These are phyloP conservation scores for Rhinella marina DNA, from an alignment of 2,797 vertebrate species.

Conservation along the genomic window DNA sequence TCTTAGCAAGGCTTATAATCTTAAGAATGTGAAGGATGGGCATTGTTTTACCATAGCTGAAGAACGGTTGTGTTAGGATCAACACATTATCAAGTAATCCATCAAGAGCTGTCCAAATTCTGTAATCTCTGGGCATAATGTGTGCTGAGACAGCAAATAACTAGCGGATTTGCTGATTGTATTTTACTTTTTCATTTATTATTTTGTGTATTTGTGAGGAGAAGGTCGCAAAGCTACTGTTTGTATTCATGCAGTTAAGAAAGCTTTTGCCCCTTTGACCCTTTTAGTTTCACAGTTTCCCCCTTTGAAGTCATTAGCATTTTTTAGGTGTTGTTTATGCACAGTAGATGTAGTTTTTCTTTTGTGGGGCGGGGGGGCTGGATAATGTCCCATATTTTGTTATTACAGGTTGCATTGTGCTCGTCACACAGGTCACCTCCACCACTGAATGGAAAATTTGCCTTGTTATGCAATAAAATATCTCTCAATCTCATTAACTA, in stretches of 20 bases:
- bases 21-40: background rate
- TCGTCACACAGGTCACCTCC: too few species aligned
- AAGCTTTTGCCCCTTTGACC: background rate
- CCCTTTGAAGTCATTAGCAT: background rate
- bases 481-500: too few species aligned
- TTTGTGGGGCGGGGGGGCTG: too few species aligned
- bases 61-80: conserved; percentile 6
- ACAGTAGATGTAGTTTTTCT: too few species aligned
- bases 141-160: conserved; percentile 22
- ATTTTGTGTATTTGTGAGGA: background rate
- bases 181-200: background rate
- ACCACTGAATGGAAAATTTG: too few species aligned
- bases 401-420: too few species aligned
- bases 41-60: background rate
- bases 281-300: background rate
- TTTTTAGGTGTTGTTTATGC: background rate
- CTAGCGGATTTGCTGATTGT: background rate
- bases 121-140: background rate
- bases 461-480: too few species aligned
- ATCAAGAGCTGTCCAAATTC: conserved; percentile 44
- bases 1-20: background rate
- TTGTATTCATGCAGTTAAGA: background rate
- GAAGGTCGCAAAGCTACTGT: background rate
- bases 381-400: too few species aligned
- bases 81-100: conserved; percentile 51